phyloP scores from a whole-genome alignment of 2,797 vertebrate species.

The Platalea minor region DNA sequence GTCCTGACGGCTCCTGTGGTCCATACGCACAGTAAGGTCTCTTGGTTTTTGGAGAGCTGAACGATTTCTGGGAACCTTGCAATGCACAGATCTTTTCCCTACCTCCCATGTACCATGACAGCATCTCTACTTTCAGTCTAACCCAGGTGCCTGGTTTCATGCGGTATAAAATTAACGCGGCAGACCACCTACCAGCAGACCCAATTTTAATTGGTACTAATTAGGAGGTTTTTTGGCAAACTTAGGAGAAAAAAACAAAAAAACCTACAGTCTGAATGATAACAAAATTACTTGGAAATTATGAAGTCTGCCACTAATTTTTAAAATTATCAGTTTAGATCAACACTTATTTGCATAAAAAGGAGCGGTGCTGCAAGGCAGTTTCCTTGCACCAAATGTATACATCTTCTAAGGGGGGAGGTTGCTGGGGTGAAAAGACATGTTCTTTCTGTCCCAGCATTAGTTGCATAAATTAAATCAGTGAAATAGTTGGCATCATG shows the following conservation, averaged over 20 bases:
- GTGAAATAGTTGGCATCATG: not conserved
- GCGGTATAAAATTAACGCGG: not conserved
- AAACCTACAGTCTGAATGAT: not conserved
- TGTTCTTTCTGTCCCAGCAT: slow-evolving; percentile 24
- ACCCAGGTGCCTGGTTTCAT: not conserved
- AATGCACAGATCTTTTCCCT: not conserved
- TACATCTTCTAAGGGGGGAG: not conserved
- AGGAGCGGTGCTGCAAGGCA: not conserved
- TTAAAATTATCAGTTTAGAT: not conserved
- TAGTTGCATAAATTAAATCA: slow-evolving; percentile 12
- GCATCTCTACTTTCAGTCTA: not conserved
- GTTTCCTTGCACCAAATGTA: not conserved
- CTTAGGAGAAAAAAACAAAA: not conserved
- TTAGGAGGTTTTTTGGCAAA: rapidly evolving
- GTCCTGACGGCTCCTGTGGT: not conserved
- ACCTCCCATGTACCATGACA: not conserved
- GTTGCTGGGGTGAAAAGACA: slow-evolving; percentile 8
- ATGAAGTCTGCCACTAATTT: not conserved
- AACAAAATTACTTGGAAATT: not conserved
- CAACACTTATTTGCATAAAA: not conserved
- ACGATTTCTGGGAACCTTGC: not conserved
- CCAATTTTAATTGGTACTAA: not conserved
- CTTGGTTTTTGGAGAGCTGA: not conserved
- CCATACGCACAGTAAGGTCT: not conserved
- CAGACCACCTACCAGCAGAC: not conserved